Percentiles rank a stretch among this genome's conserved stretches.
Conservation (phyloP, 2,113 vertebrate species). For the Myrmecophaga tridactyla region DNA sequence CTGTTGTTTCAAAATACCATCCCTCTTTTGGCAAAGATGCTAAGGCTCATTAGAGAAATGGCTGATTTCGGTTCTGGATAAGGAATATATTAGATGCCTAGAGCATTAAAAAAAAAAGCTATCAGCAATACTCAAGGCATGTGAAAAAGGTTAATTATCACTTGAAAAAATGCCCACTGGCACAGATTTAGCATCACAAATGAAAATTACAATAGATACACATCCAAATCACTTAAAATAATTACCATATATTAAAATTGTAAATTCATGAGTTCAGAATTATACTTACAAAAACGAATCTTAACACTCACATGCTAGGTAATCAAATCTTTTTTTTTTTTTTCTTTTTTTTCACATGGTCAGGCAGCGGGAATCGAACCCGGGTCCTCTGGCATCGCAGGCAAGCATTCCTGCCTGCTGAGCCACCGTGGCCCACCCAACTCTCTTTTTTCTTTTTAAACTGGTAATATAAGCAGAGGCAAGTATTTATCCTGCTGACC, state of each 20-base stretch:
- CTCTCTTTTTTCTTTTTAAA: neutral
- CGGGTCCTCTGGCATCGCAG: too few species aligned
- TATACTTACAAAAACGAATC: neutral
- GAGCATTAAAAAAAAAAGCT: neutral
- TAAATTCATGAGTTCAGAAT: neutral
- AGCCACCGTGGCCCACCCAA: too few species aligned
- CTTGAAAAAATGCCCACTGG: neutral
- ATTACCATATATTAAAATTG: neutral
- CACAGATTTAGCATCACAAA: neutral
- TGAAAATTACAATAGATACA: neutral
- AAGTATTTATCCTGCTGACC: neutral
- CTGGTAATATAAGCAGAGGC: neutral
- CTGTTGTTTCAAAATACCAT: neutral
- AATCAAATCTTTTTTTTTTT: neutral
- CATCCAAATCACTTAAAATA: neutral
- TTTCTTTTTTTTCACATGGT: too few species aligned
- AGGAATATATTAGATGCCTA: neutral
- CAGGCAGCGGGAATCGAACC: too few species aligned
- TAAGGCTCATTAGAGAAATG: neutral
- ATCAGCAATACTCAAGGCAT: neutral
- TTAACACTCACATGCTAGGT: neutral
- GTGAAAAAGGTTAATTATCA: neutral
- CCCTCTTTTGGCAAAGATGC: neutral
- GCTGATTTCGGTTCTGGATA: neutral
- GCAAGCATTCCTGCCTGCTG: too few species aligned